These are phyloP conservation scores for Drosophila emarginata DNA, from an alignment of 2,888 invertebrate species.

Conservation along the genomic window DNA sequence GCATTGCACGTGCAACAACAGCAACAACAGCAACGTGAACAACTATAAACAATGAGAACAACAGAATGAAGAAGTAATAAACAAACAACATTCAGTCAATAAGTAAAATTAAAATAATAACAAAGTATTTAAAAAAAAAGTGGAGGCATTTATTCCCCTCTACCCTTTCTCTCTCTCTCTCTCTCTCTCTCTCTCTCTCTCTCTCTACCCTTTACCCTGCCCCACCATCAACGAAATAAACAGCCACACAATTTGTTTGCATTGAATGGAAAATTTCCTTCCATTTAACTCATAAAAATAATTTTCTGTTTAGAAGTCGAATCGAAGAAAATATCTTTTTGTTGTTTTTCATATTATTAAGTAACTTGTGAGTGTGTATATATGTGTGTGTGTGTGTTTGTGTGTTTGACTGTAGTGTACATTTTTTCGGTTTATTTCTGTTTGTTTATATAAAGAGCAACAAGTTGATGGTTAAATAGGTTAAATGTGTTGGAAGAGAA, in stretches of 20 bases:
- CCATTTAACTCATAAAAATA: slow-evolving; percentile 66
- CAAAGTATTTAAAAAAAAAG: slow-evolving; percentile 41
- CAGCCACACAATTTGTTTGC: slow-evolving; percentile 13
- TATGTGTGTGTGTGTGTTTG: slow-evolving; percentile 23
- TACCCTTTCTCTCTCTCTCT: neutral
- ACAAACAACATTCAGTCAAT: slow-evolving; percentile 52
- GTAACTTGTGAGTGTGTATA: slow-evolving; percentile 45
- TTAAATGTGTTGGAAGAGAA: slow-evolving; percentile 24
- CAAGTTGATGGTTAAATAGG: slow-evolving; percentile 57
- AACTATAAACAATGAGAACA: slow-evolving; percentile 4
- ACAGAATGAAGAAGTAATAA: slow-evolving; percentile 12
- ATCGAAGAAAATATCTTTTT: slow-evolving; percentile 22
- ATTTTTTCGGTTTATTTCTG: slow-evolving; percentile 23
- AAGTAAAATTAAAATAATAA: slow-evolving; percentile 73
- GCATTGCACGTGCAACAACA: slow-evolving; percentile 60
- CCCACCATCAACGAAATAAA: neutral
- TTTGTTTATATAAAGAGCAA: slow-evolving; percentile 67
- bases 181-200: neutral
- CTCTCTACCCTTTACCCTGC: neutral
- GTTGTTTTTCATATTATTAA: slow-evolving; percentile 52
- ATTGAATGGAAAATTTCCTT: slow-evolving; percentile 60
- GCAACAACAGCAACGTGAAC: slow-evolving; percentile 25
- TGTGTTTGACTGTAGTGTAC: slow-evolving; percentile 32
- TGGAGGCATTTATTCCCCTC: slow-evolving; percentile 15
- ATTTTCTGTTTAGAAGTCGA: slow-evolving; percentile 36